Conservation (phyloP, 2,797 vertebrate genomes). For the Crypturellus tataupa region DNA sequence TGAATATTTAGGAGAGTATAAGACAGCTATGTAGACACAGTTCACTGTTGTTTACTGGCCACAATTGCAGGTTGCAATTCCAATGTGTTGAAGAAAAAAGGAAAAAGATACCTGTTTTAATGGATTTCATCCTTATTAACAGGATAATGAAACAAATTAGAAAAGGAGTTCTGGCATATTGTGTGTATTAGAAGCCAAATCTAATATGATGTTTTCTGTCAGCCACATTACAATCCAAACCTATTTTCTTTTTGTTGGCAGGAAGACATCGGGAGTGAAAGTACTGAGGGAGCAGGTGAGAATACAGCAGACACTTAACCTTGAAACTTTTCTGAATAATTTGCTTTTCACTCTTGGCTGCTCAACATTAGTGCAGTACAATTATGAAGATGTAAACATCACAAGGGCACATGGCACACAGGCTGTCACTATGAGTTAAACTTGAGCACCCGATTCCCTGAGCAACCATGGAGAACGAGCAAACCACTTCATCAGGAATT, state of each 20-base stretch:
- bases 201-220: neutral
- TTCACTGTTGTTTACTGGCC: neutral
- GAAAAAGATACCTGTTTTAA: neutral
- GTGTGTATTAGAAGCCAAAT: neutral
- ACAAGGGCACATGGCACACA: slow-evolving; percentile 46
- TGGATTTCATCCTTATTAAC: neutral
- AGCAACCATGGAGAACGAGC: slow-evolving; percentile 13
- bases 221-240: neutral
- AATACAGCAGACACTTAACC: slow-evolving; percentile 17
- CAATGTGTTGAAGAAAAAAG: neutral
- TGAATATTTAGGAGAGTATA: neutral
- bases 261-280: neutral
- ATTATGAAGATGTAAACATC: slow-evolving; percentile 72
- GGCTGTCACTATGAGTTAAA: slow-evolving; percentile 69
- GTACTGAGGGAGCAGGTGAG: neutral
- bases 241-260: neutral
- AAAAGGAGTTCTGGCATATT: neutral
- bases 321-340: slow-evolving; percentile 46
- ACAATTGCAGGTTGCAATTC: neutral
- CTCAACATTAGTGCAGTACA: slow-evolving; percentile 43
- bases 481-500: slow-evolving; percentile 61
- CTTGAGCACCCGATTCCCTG: neutral
- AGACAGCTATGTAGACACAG: neutral
- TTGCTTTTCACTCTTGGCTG: slow-evolving; percentile 58
- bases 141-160: neutral